Evolutionary conservation across 64 coral and sea anemone species (phyloP).

Genomic region (Stylophora pistillata): DNA sequence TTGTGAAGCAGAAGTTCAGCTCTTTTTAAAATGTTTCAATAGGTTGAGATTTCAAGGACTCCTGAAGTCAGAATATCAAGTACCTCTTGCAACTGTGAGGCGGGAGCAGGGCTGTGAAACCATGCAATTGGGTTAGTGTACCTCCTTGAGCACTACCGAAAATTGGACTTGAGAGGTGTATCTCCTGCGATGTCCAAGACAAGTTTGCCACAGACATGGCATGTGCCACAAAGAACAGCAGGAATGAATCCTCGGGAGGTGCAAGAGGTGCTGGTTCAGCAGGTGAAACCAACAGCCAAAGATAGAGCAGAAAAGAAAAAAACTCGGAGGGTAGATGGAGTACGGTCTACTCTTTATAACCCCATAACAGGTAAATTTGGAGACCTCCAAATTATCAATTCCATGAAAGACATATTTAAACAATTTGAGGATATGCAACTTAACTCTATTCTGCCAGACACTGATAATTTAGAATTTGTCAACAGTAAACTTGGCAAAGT

Average conservation of each 20-base stretch:
- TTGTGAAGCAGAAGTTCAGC: too few species aligned
- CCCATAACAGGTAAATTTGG: constrained; percentile 32
- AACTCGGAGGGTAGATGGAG: constrained; percentile 45
- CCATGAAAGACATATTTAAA: constrained; percentile 42
- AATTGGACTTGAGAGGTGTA: constrained; percentile 40
- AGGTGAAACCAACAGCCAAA: constrained; percentile 40
- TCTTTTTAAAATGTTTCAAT: too few species aligned
- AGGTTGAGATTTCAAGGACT: not conserved
- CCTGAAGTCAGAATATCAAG: constrained; percentile 33
- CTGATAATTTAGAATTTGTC: constrained; percentile 23
- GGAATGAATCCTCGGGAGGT: constrained; percentile 39
- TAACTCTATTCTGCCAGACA: constrained; percentile 54
- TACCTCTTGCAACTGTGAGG: constrained; percentile 49
- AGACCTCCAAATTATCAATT: constrained; percentile 18
- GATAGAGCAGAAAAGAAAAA: constrained; percentile 12
- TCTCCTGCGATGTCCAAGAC: constrained; percentile 65
- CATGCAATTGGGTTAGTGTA: constrained; percentile 55
- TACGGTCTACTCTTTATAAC: constrained; percentile 52
- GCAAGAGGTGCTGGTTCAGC: constrained; percentile 38
- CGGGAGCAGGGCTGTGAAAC: constrained; percentile 50
- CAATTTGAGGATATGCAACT: constrained; percentile 42
- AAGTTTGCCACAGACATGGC: constrained; percentile 64
- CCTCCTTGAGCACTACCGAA: constrained; percentile 46
- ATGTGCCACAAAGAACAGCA: too few species aligned
- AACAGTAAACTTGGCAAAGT: constrained; percentile 38